phyloP scores from a whole-genome alignment of 2,797 vertebrate genomes.

The Brachymystax lenok region DNA sequence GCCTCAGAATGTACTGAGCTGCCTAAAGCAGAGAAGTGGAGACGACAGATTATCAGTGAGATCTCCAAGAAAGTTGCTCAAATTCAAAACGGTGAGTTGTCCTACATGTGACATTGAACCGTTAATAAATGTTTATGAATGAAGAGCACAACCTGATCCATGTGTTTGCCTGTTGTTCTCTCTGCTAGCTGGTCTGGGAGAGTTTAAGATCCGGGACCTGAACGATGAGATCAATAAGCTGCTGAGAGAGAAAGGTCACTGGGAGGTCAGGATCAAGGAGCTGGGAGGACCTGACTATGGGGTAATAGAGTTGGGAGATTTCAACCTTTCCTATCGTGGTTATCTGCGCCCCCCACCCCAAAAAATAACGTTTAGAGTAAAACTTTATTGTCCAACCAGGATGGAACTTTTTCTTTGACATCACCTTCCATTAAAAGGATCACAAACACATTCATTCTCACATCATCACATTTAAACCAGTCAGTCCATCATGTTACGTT shows the following conservation, averaged over 20 bases:
- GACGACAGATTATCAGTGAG: slow-evolving; percentile 97
- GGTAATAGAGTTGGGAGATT: slow-evolving; percentile 59
- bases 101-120: not conserved
- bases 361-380: too few relatives aligned
- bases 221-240: slow-evolving; percentile 98
- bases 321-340: too few relatives aligned
- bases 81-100: slow-evolving; percentile 92
- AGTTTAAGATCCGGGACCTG: slow-evolving; percentile 93
- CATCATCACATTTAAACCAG: too few relatives aligned
- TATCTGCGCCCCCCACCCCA: too few relatives aligned
- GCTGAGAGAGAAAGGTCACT: slow-evolving; percentile 94
- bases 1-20: slow-evolving; percentile 93
- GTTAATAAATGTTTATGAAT: not conserved
- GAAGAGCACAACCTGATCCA: not conserved
- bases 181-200: slow-evolving; percentile 89
- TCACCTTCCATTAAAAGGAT: too few relatives aligned
- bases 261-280: slow-evolving; percentile 93
- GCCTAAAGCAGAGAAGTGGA: slow-evolving; percentile 97
- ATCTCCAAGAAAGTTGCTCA: slow-evolving; percentile 98
- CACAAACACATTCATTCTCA: too few relatives aligned
- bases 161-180: not conserved
- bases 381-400: too few relatives aligned
- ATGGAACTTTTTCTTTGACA: too few relatives aligned
- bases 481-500: too few relatives aligned
- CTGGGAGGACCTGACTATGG: slow-evolving; percentile 92